phyloP scores from a whole-genome alignment of 2,797 vertebrate genomes.

The Rhabdomys pumilio region DNA sequence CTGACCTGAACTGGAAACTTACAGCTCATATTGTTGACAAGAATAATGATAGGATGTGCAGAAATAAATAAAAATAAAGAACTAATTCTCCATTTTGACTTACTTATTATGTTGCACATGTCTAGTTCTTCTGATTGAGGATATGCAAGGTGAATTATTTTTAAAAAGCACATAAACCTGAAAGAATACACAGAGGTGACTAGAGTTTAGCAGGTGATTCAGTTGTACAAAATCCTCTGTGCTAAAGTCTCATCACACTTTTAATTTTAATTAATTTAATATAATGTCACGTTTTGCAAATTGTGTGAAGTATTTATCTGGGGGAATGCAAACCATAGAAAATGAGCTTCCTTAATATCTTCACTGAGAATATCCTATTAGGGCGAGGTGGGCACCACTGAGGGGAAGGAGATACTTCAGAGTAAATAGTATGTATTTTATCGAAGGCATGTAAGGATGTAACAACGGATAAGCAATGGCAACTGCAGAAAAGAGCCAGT shows the following conservation, averaged over 20 bases:
- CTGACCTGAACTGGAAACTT: not conserved
- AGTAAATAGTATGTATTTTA: not conserved
- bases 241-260: not conserved
- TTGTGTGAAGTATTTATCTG: not conserved
- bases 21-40: not conserved
- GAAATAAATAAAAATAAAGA: not conserved
- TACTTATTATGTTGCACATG: not conserved
- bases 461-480: not conserved
- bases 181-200: not conserved
- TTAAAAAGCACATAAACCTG: not conserved
- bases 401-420: not conserved
- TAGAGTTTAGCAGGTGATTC: not conserved
- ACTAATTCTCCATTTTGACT: not conserved
- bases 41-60: not conserved
- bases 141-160: not conserved
- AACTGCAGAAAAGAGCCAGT: not conserved
- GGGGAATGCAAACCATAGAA: not conserved
- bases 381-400: not conserved
- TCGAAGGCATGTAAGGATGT: not conserved
- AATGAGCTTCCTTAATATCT: not conserved
- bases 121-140: not conserved
- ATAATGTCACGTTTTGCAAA: not conserved
- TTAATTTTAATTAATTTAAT: not conserved
- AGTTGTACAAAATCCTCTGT: not conserved
- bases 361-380: not conserved